Conservation (phyloP, 2,888 invertebrate species). For the Oscheius sp. region DNA sequence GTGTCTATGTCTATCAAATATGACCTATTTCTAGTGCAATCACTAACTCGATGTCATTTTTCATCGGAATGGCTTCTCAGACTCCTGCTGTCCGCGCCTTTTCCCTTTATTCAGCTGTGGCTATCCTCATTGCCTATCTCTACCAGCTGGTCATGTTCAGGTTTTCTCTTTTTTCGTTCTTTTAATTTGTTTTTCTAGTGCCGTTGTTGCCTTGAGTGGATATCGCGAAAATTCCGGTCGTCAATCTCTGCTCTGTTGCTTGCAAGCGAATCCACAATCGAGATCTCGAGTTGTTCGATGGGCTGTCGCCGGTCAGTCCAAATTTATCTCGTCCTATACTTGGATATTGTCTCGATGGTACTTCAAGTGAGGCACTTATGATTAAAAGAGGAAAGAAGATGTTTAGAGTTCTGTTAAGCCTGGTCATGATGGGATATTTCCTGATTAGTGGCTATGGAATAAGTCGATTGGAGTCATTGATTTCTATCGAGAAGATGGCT, state of each 20-base stretch:
- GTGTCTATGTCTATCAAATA: slow-evolving; percentile 27
- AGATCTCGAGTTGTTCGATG: slow-evolving; percentile 34
- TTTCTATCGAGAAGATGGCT: slow-evolving; percentile 70
- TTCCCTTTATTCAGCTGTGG: slow-evolving; percentile 61
- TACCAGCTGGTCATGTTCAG: slow-evolving; percentile 50
- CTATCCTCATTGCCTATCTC: slow-evolving; percentile 52
- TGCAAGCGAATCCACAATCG: slow-evolving; percentile 56
- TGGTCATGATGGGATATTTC: slow-evolving; percentile 61
- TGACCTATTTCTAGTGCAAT: slow-evolving; percentile 43
- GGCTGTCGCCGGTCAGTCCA: slow-evolving; percentile 26
- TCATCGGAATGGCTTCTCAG: slow-evolving; percentile 58
- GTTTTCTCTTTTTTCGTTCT: not conserved
- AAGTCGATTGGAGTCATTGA: slow-evolving; percentile 59
- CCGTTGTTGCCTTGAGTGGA: slow-evolving; percentile 61
- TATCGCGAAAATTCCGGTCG: slow-evolving; percentile 52
- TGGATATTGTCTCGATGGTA: slow-evolving; percentile 24
- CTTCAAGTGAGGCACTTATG: not conserved
- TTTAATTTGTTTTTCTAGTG: slow-evolving; percentile 36
- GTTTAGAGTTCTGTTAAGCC: slow-evolving; percentile 45
- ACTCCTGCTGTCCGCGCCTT: slow-evolving; percentile 68
- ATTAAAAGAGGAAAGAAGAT: slow-evolving; percentile 5
- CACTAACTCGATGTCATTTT: slow-evolving; percentile 58
- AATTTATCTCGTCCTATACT: slow-evolving; percentile 25
- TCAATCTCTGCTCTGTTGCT: slow-evolving; percentile 60
- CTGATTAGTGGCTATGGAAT: slow-evolving; percentile 62